A percentile compares a stretch with the other conserved stretches of the same genome.
phyloP scores from a whole-genome alignment of 2,113 vertebrate species.

The Oryzias javanicus region DNA sequence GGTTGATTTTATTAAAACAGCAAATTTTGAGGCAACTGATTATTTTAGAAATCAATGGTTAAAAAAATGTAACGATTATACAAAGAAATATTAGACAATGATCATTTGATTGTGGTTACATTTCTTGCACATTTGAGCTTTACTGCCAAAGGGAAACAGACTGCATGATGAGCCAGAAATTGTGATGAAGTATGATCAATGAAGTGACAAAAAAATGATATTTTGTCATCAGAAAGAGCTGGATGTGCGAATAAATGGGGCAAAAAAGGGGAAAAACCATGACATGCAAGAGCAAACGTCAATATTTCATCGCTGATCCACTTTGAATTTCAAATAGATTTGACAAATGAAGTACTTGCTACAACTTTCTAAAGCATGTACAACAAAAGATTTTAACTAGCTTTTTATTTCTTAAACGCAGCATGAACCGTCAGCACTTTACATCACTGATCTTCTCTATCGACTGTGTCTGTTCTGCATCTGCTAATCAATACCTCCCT shows the following conservation, averaged over 20 bases:
- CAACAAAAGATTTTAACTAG: background rate
- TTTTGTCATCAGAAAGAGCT: slow-evolving; percentile 44
- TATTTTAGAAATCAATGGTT: no score
- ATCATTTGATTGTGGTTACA: slow-evolving; percentile 33
- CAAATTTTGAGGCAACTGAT: no score
- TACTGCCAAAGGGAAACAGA: slow-evolving; percentile 32
- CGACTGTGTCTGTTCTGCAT: slow-evolving; percentile 1
- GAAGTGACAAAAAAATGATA: no score
- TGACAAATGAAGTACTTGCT: background rate
- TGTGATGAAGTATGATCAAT: no score
- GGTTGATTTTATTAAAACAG: no score
- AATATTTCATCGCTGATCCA: background rate
- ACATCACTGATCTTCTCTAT: slow-evolving; percentile 10
- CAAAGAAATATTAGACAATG: slow-evolving; percentile 33
- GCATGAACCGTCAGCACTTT: slow-evolving; percentile 9
- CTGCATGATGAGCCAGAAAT: slow-evolving; percentile 26
- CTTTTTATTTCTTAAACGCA: slow-evolving; percentile 2
- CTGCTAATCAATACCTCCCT: slow-evolving; percentile 2
- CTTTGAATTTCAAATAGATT: background rate
- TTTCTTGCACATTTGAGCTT: slow-evolving; percentile 31
- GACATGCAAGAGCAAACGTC: slow-evolving; percentile 5
- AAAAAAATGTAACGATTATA: slow-evolving; percentile 30
- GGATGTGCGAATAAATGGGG: slow-evolving; percentile 35
- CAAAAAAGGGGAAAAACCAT: slow-evolving; percentile 18
- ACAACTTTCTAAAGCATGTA: background rate